These are phyloP conservation scores for Euclidia mi DNA, from an alignment of 2,888 invertebrate species.

Conservation along the genomic window DNA sequence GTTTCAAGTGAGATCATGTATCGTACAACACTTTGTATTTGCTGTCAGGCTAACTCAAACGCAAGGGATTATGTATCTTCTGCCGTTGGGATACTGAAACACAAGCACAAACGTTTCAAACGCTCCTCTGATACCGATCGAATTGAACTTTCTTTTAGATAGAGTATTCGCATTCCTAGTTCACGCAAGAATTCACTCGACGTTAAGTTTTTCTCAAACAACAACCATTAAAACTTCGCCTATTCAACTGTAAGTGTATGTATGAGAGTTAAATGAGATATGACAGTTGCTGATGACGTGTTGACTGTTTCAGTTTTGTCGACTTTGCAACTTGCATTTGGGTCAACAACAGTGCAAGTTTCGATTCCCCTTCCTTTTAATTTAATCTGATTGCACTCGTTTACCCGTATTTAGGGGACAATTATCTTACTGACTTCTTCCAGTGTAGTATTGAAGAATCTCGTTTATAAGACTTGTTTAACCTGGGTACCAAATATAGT, in stretches of 20 bases:
- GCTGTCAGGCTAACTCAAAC: conserved; percentile 30
- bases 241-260: too few relatives aligned
- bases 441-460: too few relatives aligned
- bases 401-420: conserved; percentile 8
- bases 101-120: conserved; percentile 31
- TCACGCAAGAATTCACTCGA: conserved; percentile 74
- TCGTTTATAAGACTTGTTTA: too few relatives aligned
- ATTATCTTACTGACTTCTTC: neutral
- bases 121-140: conserved; percentile 32
- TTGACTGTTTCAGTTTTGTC: conserved; percentile 11
- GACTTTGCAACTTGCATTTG: conserved; percentile 13
- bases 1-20: conserved; percentile 72
- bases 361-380: neutral
- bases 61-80: conserved; percentile 57
- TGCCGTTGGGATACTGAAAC: conserved; percentile 52
- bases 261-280: too few relatives aligned
- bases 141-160: conserved; percentile 68
- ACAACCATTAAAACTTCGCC: conserved; percentile 72
- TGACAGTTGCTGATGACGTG: conserved; percentile 13
- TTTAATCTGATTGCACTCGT: conserved; percentile 14
- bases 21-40: conserved; percentile 54
- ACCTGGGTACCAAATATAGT: too few relatives aligned
- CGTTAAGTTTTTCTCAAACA: conserved; percentile 73
- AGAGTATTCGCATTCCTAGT: conserved; percentile 69
- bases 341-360: conserved; percentile 8